phyloP scores from a whole-genome alignment of 2,888 invertebrate genomes.

The Drosophila maculinotata region DNA sequence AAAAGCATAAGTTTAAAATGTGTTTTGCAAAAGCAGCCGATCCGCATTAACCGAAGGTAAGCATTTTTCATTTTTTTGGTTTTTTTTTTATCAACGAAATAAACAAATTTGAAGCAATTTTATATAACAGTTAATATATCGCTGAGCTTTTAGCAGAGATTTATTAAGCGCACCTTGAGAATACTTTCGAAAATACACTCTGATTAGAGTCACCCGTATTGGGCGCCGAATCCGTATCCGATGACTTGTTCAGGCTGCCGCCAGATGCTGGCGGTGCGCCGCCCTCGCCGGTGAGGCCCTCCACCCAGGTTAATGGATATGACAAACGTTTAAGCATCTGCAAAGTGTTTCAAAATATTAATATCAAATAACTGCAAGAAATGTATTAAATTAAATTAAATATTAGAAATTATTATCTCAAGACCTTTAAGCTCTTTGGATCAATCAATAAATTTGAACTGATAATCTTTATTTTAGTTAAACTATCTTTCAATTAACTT shows the following conservation, averaged over 20 bases:
- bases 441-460: too few species aligned
- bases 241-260: conserved; percentile 85
- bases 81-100: conserved; percentile 58
- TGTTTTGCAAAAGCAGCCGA: conserved; percentile 74
- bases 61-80: conserved; percentile 52
- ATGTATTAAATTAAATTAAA: background rate
- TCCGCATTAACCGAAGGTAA: conserved; percentile 79
- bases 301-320: conserved; percentile 96
- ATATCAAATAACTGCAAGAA: too few species aligned
- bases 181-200: conserved; percentile 96
- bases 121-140: conserved; percentile 45
- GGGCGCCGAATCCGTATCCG: conserved; percentile 84
- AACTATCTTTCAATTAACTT: too few species aligned
- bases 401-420: background rate
- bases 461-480: too few species aligned
- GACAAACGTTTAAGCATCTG: conserved; percentile 96
- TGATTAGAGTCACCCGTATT: conserved; percentile 87
- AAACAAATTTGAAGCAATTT: conserved; percentile 72
- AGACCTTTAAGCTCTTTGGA: too few species aligned
- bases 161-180: conserved; percentile 90
- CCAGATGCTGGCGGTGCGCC: conserved; percentile 85
- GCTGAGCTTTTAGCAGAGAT: conserved; percentile 1
- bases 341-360: conserved; percentile 55
- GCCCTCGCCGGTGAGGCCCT: conserved; percentile 92
- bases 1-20: conserved; percentile 51